A percentile compares a stretch with the other conserved stretches of the same genome.
Evolutionary conservation across 2,888 invertebrate genomes (phyloP).

Genomic region (Callinectes sapidus): DNA sequence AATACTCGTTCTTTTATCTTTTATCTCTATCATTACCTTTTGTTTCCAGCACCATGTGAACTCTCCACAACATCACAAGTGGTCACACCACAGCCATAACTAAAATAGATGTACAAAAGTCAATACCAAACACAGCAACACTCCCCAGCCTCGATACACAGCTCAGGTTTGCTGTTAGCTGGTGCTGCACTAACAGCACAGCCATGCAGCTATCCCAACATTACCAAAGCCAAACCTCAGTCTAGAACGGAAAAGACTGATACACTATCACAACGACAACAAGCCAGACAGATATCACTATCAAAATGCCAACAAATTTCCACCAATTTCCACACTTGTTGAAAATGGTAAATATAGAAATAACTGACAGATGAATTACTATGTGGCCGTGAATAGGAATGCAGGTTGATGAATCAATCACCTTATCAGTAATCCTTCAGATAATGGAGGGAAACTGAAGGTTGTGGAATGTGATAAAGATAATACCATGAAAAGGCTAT

Average conservation of each 20-base stretch:
- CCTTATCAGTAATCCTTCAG: neutral
- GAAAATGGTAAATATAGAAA: too few species aligned
- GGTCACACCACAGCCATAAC: neutral
- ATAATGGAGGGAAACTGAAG: neutral
- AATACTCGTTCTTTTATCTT: neutral
- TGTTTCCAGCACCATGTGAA: neutral
- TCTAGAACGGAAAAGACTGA: neutral
- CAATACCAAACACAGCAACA: neutral
- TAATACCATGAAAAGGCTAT: too few species aligned
- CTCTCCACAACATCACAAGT: neutral
- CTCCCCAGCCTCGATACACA: too few species aligned
- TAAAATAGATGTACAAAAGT: neutral
- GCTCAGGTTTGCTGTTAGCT: neutral
- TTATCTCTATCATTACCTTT: neutral
- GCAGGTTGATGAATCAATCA: too few species aligned
- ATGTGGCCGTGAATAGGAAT: too few species aligned
- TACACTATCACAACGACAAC: neutral
- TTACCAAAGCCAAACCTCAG: neutral
- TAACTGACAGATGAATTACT: too few species aligned
- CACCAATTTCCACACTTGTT: too few species aligned
- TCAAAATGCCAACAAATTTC: too few species aligned
- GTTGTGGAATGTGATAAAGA: too few species aligned
- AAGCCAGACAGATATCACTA: too few species aligned
- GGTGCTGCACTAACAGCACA: neutral
- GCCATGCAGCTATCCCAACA: neutral